Evolutionary conservation across 2,888 invertebrate species (phyloP).

Genomic region (Dromius quadrimaculatus): DNA sequence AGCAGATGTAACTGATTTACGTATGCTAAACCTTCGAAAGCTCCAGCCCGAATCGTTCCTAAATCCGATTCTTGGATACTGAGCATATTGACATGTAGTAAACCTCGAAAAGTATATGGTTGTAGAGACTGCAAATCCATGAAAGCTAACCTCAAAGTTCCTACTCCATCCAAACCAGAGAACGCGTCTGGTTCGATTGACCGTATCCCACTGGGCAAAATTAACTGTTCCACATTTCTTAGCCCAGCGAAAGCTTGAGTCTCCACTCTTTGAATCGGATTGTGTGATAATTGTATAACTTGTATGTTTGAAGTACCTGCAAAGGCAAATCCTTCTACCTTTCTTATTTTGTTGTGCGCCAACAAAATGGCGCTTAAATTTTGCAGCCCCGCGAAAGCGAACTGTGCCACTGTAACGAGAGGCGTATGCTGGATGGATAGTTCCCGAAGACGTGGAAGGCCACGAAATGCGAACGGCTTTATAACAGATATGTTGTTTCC

Average conservation of each 20-base stretch:
- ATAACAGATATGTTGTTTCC: constrained; percentile 88
- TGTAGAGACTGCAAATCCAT: constrained; percentile 83
- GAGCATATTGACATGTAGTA: constrained; percentile 80
- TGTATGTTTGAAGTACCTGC: constrained; percentile 88
- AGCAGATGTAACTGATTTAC: constrained; percentile 81
- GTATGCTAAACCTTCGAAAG: constrained; percentile 80
- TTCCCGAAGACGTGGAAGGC: constrained; percentile 81
- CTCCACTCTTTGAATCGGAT: constrained; percentile 84
- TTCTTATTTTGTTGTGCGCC: constrained; percentile 70
- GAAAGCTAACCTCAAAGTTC: constrained; percentile 82
- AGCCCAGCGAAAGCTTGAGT: constrained; percentile 87
- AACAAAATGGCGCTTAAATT: constrained; percentile 80
- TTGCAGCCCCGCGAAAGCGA: constrained; percentile 86
- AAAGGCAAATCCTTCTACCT: constrained; percentile 80
- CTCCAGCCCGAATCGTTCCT: constrained; percentile 79
- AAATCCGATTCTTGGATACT: constrained; percentile 87
- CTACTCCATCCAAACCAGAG: constrained; percentile 85
- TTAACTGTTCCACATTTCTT: constrained; percentile 84
- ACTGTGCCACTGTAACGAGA: constrained; percentile 82
- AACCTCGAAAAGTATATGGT: constrained; percentile 81
- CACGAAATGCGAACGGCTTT: constrained; percentile 88
- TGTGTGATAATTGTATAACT: constrained; percentile 84
- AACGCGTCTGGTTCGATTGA: constrained; percentile 85
- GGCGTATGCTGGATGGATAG: constrained; percentile 90
- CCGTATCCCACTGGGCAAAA: constrained; percentile 84